Percentiles rank a stretch among this genome's conserved stretches.
Conservation (phyloP, 2,888 invertebrate species). For the Lasioglossum figueresi region DNA sequence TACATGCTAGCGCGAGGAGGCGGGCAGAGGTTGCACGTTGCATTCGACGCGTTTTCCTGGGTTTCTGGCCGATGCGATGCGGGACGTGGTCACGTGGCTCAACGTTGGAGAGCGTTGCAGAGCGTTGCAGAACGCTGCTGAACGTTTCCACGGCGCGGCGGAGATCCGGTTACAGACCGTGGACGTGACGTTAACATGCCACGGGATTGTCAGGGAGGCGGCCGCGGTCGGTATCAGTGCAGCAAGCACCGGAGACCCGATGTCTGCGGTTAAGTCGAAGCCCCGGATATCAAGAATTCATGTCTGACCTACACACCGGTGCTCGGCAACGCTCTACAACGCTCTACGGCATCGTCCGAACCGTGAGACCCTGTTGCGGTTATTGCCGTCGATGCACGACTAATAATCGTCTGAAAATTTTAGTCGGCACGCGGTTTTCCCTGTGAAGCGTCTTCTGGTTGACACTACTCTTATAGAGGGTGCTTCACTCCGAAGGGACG, state of each 20-base stretch:
- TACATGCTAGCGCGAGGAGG: neutral
- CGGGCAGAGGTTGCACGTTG: conserved; percentile 17
- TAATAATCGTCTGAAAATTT: conserved; percentile 61
- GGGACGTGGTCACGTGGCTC: neutral
- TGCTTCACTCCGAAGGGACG: too few relatives aligned
- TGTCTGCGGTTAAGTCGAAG: conserved; percentile 77
- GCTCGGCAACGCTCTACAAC: neutral
- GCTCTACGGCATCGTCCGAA: neutral
- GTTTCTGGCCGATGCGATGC: conserved; percentile 9
- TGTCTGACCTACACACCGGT: conserved; percentile 74
- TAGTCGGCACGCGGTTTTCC: conserved; percentile 9
- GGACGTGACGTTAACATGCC: conserved; percentile 71
- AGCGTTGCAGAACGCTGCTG: neutral
- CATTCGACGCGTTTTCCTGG: conserved; percentile 18
- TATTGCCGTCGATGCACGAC: conserved; percentile 36
- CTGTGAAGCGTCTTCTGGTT: neutral
- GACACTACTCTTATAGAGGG: neutral
- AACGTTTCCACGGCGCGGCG: conserved; percentile 26
- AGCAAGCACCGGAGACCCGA: conserved; percentile 70
- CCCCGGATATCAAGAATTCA: conserved; percentile 78
- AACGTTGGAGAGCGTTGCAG: conserved; percentile 13
- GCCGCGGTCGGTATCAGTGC: conserved; percentile 58
- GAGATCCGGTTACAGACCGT: conserved; percentile 54
- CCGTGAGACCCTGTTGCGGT: conserved; percentile 37
- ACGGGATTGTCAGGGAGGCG: conserved; percentile 65